Evolutionary conservation across 2,888 invertebrate species (phyloP).

Genomic region (Ditylenchus weischeri): DNA sequence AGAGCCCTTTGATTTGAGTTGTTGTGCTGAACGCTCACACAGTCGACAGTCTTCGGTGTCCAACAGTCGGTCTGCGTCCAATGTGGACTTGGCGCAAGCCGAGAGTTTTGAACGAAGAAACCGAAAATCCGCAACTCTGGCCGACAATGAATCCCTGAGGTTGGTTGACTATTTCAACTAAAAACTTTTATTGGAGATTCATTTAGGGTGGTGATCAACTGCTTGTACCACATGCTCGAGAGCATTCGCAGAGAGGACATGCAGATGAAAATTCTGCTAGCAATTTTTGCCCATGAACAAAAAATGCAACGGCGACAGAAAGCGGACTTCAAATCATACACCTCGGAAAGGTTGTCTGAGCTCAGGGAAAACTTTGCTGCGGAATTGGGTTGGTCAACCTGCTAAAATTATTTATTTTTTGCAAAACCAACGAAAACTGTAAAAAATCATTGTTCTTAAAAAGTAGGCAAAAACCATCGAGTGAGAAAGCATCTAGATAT

Average conservation of each 20-base stretch:
- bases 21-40: slow-evolving; percentile 24
- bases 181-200: too few species aligned
- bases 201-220: slow-evolving; percentile 74
- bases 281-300: too few species aligned
- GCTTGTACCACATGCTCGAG: slow-evolving; percentile 91
- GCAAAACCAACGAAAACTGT: too few species aligned
- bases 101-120: slow-evolving; percentile 37
- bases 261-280: slow-evolving; percentile 64
- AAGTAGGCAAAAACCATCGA: too few species aligned
- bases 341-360: slow-evolving; percentile 20
- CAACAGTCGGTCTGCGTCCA: slow-evolving; percentile 47
- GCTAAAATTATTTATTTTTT: background rate
- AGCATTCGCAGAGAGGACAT: slow-evolving; percentile 69
- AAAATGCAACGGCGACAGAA: background rate
- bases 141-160: slow-evolving; percentile 84
- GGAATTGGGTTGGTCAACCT: slow-evolving; percentile 32
- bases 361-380: slow-evolving; percentile 34
- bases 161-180: too few species aligned
- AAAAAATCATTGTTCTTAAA: too few species aligned
- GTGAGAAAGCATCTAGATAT: too few species aligned
- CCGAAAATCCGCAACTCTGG: slow-evolving; percentile 73
- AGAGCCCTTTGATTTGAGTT: slow-evolving; percentile 61
- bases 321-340: background rate
- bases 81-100: slow-evolving; percentile 42
- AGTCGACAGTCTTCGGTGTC: slow-evolving; percentile 37